Base-by-base conservation (phyloP, 2,113 vertebrate species). In the Bufo bufo region DNA sequence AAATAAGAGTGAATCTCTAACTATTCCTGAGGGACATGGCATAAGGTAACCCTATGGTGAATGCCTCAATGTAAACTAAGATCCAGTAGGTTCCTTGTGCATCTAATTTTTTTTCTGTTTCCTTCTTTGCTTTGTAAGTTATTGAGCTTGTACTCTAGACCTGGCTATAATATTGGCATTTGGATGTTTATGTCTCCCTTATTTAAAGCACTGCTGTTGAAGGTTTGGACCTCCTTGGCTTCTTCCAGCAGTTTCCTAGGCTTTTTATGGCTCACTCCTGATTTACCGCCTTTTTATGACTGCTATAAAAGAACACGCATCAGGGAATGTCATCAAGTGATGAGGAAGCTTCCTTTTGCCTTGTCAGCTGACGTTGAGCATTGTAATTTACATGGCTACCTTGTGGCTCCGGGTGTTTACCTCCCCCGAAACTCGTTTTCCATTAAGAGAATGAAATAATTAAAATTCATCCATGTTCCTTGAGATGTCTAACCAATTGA, bases 231-330 rank as follows among this genome's bases (percentile, higher is more conserved):
- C 87, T 90, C 83, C 33, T 0, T 49, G 82, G 84, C 79, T 82
- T 87, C 77, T 86, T 89, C 85, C 88, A 91, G 90, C 87, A 17
- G n/a, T 88, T 88, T 90, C 90, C 11, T 5, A 52, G 79, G 14
- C 87, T 86, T 52, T 84, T 91, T 84, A 80, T 66, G 77, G 66
- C 2, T 52, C 61, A 56, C 91, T 90, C 88, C 87, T 93, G 85
- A 91, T 88, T 91, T 90, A 91, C 81, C 85, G 83, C 85, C 74
- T 85, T 78, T 91, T 92, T 87, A 91, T 80, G 87, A 54, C 84
- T 17, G 2, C 19, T 69, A 87, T 90, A 89, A 92, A 92, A 92
- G 90, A 86, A 85, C 91, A 86, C 91, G 89, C 88, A 84, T 91
- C 90, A 79, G 90, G 91, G 87, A 88, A 89, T 0, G 13, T 89